Conservation (phyloP, 2,113 vertebrate genomes). For the Zosterops lateralis region DNA sequence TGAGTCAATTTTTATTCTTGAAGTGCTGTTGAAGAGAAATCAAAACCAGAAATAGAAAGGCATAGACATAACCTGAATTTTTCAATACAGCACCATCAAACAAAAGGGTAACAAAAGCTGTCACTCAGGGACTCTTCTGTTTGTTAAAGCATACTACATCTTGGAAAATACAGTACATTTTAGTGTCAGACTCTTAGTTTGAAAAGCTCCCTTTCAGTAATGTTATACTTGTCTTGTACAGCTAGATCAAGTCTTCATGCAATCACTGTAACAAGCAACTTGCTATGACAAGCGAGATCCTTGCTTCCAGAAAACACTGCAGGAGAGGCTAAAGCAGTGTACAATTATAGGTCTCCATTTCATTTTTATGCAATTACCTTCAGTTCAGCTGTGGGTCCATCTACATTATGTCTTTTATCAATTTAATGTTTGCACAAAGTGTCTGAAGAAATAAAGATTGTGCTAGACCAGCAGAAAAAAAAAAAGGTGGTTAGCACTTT, state of each 20-base stretch:
- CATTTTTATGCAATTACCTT: slow-evolving; percentile 74
- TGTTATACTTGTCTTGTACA: slow-evolving; percentile 66
- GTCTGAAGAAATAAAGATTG: slow-evolving; percentile 75
- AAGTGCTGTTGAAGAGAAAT: slow-evolving; percentile 56
- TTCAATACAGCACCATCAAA: slow-evolving; percentile 63
- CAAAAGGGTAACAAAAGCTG: slow-evolving; percentile 70
- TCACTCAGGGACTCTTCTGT: slow-evolving; percentile 69
- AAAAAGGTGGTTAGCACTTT: slow-evolving; percentile 24
- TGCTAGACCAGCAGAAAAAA: slow-evolving; percentile 49
- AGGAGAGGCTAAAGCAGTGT: slow-evolving; percentile 55
- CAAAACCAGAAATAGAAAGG: slow-evolving; percentile 53
- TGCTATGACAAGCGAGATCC: slow-evolving; percentile 54
- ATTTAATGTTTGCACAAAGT: slow-evolving; percentile 72
- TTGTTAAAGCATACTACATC: slow-evolving; percentile 52
- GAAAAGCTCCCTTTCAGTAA: slow-evolving; percentile 66
- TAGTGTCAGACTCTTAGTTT: slow-evolving; percentile 63
- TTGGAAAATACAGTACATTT: slow-evolving; percentile 52
- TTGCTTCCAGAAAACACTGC: slow-evolving; percentile 68
- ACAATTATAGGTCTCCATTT: slow-evolving; percentile 75
- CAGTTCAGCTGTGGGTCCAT: slow-evolving; percentile 57
- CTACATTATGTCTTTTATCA: slow-evolving; percentile 66
- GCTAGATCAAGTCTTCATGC: slow-evolving; percentile 55
- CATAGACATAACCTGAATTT: slow-evolving; percentile 69
- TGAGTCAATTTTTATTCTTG: slow-evolving; percentile 53
- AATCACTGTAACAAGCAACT: slow-evolving; percentile 64